These are phyloP conservation scores for Spatula versicolor DNA, from an alignment of 2,797 vertebrate genomes.

Conservation along the genomic window DNA sequence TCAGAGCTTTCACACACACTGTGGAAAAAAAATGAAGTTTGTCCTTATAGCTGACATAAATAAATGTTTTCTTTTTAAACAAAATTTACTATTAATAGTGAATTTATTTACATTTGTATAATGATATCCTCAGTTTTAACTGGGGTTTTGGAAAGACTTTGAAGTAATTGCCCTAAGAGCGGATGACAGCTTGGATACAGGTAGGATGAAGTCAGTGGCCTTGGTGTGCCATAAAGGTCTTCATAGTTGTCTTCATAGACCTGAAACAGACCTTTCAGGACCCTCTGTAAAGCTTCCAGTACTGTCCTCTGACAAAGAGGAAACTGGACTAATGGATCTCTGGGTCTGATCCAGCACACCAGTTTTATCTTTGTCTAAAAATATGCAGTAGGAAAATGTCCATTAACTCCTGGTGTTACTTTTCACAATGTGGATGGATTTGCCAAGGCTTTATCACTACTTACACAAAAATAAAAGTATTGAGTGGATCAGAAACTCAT, in stretches of 20 bases:
- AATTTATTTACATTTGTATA: not conserved
- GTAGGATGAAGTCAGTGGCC: not conserved
- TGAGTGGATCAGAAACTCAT: not conserved
- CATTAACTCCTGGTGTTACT: constrained; percentile 45
- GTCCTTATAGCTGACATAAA: not conserved
- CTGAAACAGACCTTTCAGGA: not conserved
- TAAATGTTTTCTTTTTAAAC: constrained; percentile 25
- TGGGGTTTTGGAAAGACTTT: not conserved
- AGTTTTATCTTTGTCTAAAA: constrained; percentile 24
- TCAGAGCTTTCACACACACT: not conserved
- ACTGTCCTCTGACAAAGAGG: not conserved
- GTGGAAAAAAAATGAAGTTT: not conserved
- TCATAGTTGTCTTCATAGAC: not conserved
- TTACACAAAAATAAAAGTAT: not conserved
- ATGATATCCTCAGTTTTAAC: not conserved
- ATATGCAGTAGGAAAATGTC: constrained; percentile 24
- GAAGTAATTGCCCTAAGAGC: not conserved
- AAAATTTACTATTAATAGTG: constrained; percentile 28
- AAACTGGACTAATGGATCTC: constrained; percentile 43
- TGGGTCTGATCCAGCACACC: constrained; percentile 32
- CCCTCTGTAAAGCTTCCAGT: not conserved
- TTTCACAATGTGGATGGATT: not conserved
- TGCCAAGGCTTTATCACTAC: not conserved
- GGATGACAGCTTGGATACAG: not conserved
- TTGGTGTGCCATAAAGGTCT: not conserved